phyloP scores from a whole-genome alignment of 2,113 vertebrate species.

The Mesocricetus auratus region DNA sequence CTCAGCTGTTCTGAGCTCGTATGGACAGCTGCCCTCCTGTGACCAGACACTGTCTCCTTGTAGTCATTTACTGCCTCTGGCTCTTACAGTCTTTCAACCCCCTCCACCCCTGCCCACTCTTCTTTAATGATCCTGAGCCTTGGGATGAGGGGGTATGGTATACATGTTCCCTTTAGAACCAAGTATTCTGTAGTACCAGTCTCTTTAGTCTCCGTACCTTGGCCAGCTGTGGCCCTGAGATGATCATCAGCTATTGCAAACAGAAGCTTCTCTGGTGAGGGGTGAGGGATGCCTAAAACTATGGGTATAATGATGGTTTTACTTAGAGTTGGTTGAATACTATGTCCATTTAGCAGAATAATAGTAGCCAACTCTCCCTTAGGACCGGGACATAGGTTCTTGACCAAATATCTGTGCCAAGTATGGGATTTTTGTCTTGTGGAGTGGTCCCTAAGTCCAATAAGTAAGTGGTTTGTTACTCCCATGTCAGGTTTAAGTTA shows the following conservation, averaged over 20 bases:
- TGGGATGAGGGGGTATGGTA: too few relatives aligned
- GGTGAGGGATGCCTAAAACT: not conserved
- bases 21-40: not conserved
- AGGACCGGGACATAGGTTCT: not conserved
- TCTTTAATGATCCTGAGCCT: not conserved
- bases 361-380: too few relatives aligned
- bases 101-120: not conserved
- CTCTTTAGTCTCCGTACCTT: not conserved
- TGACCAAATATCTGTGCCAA: not conserved
- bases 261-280: not conserved
- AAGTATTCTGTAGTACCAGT: not conserved
- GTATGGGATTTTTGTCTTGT: not conserved
- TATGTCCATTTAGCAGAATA: not conserved
- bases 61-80: not conserved
- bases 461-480: not conserved
- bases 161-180: not conserved
- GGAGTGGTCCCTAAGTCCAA: not conserved
- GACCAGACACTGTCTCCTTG: too few relatives aligned
- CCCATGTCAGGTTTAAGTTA: not conserved
- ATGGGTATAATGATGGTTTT: not conserved
- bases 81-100: not conserved
- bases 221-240: not conserved
- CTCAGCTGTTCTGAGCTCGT: not conserved
- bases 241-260: not conserved
- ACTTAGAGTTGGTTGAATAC: not conserved